phyloP scores from a whole-genome alignment of 2,797 vertebrate genomes.

The Notolabrus celidotus region DNA sequence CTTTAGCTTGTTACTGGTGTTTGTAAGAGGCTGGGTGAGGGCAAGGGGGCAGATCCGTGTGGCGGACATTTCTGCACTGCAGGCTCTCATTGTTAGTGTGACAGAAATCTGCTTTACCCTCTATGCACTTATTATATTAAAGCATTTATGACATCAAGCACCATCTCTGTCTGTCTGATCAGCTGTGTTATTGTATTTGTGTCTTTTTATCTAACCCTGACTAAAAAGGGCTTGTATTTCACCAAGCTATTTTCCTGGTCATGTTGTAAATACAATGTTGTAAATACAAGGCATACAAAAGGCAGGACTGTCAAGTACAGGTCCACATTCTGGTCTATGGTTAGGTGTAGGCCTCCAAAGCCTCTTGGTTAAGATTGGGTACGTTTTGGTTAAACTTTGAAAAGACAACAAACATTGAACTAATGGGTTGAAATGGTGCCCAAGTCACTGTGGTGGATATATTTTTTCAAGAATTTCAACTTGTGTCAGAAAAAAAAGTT shows the following conservation, averaged over 20 bases:
- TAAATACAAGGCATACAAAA: no score
- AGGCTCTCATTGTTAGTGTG: neutral
- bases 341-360: no score
- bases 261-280: neutral
- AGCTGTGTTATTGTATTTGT: neutral
- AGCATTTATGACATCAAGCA: neutral
- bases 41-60: slow-evolving; percentile 20
- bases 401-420: no score
- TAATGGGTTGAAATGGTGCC: no score
- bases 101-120: neutral
- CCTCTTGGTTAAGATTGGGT: no score
- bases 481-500: no score
- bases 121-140: neutral
- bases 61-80: slow-evolving; percentile 16
- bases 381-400: no score
- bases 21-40: slow-evolving; percentile 42
- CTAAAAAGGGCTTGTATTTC: neutral
- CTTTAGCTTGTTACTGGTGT: slow-evolving; percentile 56
- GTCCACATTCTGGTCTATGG: no score
- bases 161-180: neutral
- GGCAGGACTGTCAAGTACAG: no score
- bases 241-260: neutral
- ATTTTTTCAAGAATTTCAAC: no score
- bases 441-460: no score
- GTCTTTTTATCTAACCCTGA: neutral